Evolutionary conservation across 2,797 vertebrate genomes (phyloP).

Genomic region (Rachycentron canadum): DNA sequence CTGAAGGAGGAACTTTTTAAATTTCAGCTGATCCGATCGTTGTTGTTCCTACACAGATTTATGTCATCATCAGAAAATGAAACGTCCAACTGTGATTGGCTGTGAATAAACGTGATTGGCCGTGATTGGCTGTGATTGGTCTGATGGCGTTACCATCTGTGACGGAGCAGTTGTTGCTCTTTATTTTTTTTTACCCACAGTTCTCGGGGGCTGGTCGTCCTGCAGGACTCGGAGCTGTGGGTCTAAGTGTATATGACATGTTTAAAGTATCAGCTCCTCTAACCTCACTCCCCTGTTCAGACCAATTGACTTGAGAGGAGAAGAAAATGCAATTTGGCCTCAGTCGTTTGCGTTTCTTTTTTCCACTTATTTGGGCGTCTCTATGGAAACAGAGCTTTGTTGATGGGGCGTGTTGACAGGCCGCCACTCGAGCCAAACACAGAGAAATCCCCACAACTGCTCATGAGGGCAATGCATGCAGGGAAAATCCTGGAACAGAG

Average conservation of each 20-base stretch:
- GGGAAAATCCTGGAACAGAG: constrained; percentile 68
- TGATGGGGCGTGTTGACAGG: constrained; percentile 77
- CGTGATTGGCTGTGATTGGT: constrained; percentile 46
- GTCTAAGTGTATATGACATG: constrained; percentile 55
- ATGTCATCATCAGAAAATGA: no score
- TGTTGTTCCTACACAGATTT: no score
- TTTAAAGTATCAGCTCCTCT: constrained; percentile 64
- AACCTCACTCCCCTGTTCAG: constrained; percentile 61
- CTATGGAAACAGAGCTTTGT: constrained; percentile 70
- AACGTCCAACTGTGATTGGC: no score
- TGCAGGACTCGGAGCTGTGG: no score
- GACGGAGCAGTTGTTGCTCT: constrained; percentile 46
- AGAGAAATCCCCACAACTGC: constrained; percentile 68
- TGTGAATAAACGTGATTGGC: no score
- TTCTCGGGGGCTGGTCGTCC: no score
- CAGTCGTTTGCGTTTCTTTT: constrained; percentile 34
- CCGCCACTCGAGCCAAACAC: constrained; percentile 57
- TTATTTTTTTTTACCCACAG: constrained; percentile 1
- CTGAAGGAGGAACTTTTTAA: no score
- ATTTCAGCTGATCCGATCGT: no score
- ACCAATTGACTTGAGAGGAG: constrained; percentile 52
- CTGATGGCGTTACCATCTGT: constrained; percentile 64
- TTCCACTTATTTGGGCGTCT: constrained; percentile 65
- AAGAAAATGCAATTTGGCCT: constrained; percentile 64
- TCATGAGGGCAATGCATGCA: constrained; percentile 62